phyloP scores from a whole-genome alignment of 2,888 invertebrate species.

The Drosophila histrio region DNA sequence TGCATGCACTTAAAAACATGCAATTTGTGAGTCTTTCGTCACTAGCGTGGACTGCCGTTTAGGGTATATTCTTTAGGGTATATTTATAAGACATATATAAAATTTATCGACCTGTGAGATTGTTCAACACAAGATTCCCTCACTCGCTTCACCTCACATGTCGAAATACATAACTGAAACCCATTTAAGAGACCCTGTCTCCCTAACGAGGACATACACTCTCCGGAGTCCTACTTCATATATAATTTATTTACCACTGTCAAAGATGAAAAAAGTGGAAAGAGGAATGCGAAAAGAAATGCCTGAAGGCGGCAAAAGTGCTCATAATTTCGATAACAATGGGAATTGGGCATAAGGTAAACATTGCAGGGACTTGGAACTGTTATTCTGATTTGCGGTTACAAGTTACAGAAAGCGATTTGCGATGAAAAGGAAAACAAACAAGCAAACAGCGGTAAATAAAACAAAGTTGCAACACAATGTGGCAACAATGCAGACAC shows the following conservation, averaged over 20 bases:
- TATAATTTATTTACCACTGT: constrained; percentile 64
- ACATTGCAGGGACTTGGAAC: constrained; percentile 29
- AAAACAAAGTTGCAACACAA: constrained; percentile 65
- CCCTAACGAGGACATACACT: constrained; percentile 8
- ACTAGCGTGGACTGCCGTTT: too few relatives aligned
- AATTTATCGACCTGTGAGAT: neutral
- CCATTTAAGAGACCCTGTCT: neutral
- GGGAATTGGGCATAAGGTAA: constrained; percentile 40
- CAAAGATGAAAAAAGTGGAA: neutral
- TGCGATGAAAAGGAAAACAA: constrained; percentile 63
- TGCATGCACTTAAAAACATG: too few relatives aligned
- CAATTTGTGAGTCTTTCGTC: too few relatives aligned
- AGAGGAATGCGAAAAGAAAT: constrained; percentile 22
- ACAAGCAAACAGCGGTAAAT: constrained; percentile 60
- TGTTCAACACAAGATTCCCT: neutral
- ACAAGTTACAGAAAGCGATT: constrained; percentile 76
- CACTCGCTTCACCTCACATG: constrained; percentile 25
- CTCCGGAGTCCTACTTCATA: constrained; percentile 44
- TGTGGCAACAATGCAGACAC: constrained; percentile 63
- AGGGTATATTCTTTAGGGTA: too few relatives aligned
- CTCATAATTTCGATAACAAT: constrained; percentile 70
- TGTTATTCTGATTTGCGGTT: constrained; percentile 53
- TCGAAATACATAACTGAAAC: constrained; percentile 16
- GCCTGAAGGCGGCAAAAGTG: constrained; percentile 69
- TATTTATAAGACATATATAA: neutral